Evolutionary conservation across 2,797 vertebrate species (phyloP), one percentile per base, ranked within the genome.

Genomic region (Pelodytes ibericus): DNA sequence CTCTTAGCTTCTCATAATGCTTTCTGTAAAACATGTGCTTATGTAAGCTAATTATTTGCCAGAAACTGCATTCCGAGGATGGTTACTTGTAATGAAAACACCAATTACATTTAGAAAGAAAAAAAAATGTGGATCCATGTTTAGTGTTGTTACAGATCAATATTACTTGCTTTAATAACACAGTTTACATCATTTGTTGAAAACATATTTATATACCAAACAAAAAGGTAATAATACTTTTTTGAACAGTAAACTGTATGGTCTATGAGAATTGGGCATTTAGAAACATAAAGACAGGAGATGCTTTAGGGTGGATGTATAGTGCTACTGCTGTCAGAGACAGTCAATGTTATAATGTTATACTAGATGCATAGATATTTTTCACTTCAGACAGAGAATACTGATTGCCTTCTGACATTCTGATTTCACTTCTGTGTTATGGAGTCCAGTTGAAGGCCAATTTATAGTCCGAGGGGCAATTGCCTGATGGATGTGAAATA

Each of bases 91-190:
- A 63, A 62, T 51, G 29, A 62, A 51, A 3, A 31, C 22, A 59
- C 8, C 41, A 61, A 72, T 61, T 61, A 61, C 56, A 71, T 59
- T 30, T 31, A 61, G 36, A 59, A 47, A 61, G 25, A 26, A 71
- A 47, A 26, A 60, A 47, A 61, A 36, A 20, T 39, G 18, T 20
- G 9, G 33, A 71, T 22, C 10, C 1, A 44, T 59, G 25, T 36
- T 70, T 57, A 26, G 20, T n/a, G 36, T 25, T 29, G 24, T 41
- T 58, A 49, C 25, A 56, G 20, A 20, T 57, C 51, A 69, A 57
- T 69, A 33, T 57, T 33, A 25, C 47, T 69, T 69, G 20, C 11
- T 56, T 56, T 56, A 47, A 47, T 47, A n/a, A 5, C 44, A 56
- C 20, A 56, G 6, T 8, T 22, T 56, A 6, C 6, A 22, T 56